phyloP scores from a whole-genome alignment of 2,797 vertebrate species.

The Novumbra hubbsi region DNA sequence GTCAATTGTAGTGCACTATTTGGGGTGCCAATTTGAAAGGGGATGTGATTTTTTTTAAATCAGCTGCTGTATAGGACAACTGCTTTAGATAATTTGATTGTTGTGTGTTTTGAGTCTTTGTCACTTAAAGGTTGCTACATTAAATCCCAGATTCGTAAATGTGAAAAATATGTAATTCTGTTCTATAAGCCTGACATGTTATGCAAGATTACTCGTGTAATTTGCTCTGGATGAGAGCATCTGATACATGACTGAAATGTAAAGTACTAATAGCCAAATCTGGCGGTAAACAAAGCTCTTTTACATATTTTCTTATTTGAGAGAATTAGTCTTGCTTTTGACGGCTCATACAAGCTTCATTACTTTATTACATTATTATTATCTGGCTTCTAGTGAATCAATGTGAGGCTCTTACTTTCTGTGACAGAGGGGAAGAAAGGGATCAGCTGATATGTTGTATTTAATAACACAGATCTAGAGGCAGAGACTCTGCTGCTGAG shows the following conservation, averaged over 20 bases:
- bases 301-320: slow-evolving; percentile 42
- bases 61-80: background rate
- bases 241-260: too few species aligned
- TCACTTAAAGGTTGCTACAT: background rate
- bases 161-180: too few species aligned
- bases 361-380: slow-evolving; percentile 49
- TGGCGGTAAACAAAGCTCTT: background rate
- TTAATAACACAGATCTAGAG: slow-evolving; percentile 8
- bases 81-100: background rate
- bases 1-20: background rate
- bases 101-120: background rate
- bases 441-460: slow-evolving; percentile 41
- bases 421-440: slow-evolving; percentile 38
- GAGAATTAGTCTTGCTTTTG: slow-evolving; percentile 29
- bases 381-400: slow-evolving; percentile 45
- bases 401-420: slow-evolving; percentile 39
- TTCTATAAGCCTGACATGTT: too few species aligned
- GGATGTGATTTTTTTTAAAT: background rate
- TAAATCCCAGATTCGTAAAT: background rate
- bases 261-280: background rate
- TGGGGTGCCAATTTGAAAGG: background rate
- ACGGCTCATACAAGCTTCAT: slow-evolving; percentile 45
- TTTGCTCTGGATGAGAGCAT: too few species aligned
- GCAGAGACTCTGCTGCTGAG: background rate
- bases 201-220: too few species aligned